Conservation (phyloP, 2,797 vertebrate genomes). For the Balearica regulorum region DNA sequence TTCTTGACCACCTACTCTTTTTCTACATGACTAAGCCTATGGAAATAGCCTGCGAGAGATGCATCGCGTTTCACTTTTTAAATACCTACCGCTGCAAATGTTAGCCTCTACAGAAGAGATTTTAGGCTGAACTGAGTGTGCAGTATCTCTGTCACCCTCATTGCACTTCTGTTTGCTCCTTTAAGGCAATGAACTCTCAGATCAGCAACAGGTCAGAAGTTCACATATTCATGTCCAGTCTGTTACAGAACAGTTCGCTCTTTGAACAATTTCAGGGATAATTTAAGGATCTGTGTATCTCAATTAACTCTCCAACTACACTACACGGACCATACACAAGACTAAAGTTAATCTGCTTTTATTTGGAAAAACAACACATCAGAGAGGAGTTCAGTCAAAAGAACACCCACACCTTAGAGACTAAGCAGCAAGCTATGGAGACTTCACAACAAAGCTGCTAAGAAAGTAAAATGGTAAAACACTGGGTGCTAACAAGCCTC, state of each 20-base stretch:
- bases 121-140: background rate
- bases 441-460: background rate
- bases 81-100: background rate
- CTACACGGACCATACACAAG: background rate
- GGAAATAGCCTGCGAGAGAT: background rate
- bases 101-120: background rate
- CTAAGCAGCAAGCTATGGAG: background rate
- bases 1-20: constrained; percentile 67
- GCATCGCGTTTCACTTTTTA: background rate
- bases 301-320: constrained; percentile 45
- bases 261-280: constrained; percentile 35
- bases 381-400: background rate
- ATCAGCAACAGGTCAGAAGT: constrained; percentile 9
- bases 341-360: background rate
- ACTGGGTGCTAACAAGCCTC: background rate
- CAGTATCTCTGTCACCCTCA: background rate
- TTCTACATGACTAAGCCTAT: constrained; percentile 59
- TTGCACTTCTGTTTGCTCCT: background rate
- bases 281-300: constrained; percentile 41
- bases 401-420: constrained; percentile 20
- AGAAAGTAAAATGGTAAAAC: background rate
- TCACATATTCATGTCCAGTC: constrained; percentile 5
- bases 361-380: background rate
- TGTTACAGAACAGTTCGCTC: background rate
- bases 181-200: constrained; percentile 14